A percentile compares a stretch with the other conserved stretches of the same genome.
These are phyloP conservation scores for Lycodopsis pacificus DNA, from an alignment of 2,797 vertebrate genomes.

Conservation along the genomic window DNA sequence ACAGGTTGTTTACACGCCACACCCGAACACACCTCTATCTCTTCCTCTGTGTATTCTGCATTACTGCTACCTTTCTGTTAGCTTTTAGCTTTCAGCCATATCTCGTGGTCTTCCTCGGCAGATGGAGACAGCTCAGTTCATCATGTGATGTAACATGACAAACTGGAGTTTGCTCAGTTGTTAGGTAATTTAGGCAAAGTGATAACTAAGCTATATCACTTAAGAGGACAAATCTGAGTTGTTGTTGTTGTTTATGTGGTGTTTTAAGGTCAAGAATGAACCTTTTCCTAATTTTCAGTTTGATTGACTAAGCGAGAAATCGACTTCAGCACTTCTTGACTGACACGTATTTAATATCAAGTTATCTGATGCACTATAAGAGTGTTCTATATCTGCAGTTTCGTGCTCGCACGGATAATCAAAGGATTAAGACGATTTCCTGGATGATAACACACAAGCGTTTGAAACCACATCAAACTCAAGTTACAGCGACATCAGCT, in stretches of 20 bases:
- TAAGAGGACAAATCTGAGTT: background rate
- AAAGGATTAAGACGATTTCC: background rate
- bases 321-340: too few species aligned
- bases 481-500: background rate
- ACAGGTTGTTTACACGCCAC: too few species aligned
- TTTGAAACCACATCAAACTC: background rate
- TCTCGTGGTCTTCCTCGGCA: background rate
- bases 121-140: background rate
- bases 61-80: too few species aligned
- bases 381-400: background rate
- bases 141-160: background rate
- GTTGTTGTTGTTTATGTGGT: background rate
- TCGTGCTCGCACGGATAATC: background rate
- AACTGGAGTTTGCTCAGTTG: background rate
- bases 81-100: background rate
- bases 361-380: too few species aligned
- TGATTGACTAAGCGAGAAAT: background rate
- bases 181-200: too few species aligned
- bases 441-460: background rate
- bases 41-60: background rate
- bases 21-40: background rate
- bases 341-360: background rate
- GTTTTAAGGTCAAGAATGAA: background rate
- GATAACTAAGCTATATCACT: background rate
- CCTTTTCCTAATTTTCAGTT: background rate